Base-by-base conservation (phyloP, 1,140 invertebrate species). In the Microplitis demolitor region DNA sequence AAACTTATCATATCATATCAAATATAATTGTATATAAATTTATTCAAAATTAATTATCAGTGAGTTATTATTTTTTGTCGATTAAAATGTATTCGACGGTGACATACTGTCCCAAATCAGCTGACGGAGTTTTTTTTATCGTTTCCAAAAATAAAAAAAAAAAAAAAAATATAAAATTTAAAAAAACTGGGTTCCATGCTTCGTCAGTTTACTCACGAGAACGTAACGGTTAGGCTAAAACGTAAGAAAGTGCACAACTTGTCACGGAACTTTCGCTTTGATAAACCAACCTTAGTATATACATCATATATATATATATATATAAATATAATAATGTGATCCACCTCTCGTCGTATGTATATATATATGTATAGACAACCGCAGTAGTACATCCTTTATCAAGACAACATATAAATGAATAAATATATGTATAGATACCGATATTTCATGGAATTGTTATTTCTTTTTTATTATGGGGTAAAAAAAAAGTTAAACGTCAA, bases 61-160 rank as follows among this genome's bases (percentile, higher is more conserved):
- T 45, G 39, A 45, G 6, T 45, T 11, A 50, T 51, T 45, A 66
- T 66, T 33, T 37, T 64, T 39, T 35, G 14, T 64, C 62, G 35
- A 64, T 64, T 6, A 64, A 39, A 64, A 64, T 39, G 24, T 31
- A 45, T 4, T 66, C 13, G 34, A 62, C 64, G 70, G 9, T 77
- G 76, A 71, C 75, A 78, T 39, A 79, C 73, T 79, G 72, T 61
- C 77, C 75, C 74, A 71, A 72, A 79, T 75, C 73, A n/a, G 50
- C 9, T 61, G 24, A 13, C 37, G 45, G 58, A 62, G 60, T 74
- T 45, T 34, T 39, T 66, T 13, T 13, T 54, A 54, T 54, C 16
- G 5, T 54, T 54, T 54, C 16, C 16, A 24, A 14, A 14, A 14
- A 45, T 16, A 45, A n/a, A 50, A 14, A 9, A 39, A 14, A 63